Conservation (phyloP, 2,888 invertebrate species). For the Malthinus flaveolus region DNA sequence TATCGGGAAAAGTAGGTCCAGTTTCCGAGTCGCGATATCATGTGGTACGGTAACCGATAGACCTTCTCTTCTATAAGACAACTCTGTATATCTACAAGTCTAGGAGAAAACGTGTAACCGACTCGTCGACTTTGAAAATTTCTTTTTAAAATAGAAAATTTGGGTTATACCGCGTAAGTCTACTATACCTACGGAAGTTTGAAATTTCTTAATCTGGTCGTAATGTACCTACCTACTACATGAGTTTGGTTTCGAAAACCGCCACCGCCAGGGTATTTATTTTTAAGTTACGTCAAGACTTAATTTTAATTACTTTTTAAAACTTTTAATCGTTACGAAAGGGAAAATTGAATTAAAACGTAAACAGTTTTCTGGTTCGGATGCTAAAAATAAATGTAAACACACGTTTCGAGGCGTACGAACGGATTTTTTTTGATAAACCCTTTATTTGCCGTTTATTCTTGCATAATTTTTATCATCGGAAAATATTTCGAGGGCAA, state of each 20-base stretch:
- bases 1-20: no score
- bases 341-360: conserved; percentile 10
- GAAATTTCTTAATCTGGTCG: conserved; percentile 21
- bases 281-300: conserved; percentile 15
- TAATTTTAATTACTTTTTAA: conserved; percentile 21
- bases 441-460: neutral
- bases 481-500: conserved; percentile 6
- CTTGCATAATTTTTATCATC: conserved; percentile 4
- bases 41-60: no score
- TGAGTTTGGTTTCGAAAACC: conserved; percentile 3
- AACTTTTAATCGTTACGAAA: conserved; percentile 13
- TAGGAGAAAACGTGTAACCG: conserved; percentile 1
- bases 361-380: neutral
- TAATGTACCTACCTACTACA: no score
- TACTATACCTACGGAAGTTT: conserved; percentile 21
- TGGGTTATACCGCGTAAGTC: conserved; percentile 23
- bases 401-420: neutral
- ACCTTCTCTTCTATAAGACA: neutral
- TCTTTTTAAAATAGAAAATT: conserved; percentile 23
- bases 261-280: conserved; percentile 16
- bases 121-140: conserved; percentile 26
- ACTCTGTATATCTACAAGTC: neutral
- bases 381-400: neutral
- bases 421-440: no score
- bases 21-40: no score